Base-by-base conservation (phyloP, 1,140 invertebrate species). In the Chelonus insularis region DNA sequence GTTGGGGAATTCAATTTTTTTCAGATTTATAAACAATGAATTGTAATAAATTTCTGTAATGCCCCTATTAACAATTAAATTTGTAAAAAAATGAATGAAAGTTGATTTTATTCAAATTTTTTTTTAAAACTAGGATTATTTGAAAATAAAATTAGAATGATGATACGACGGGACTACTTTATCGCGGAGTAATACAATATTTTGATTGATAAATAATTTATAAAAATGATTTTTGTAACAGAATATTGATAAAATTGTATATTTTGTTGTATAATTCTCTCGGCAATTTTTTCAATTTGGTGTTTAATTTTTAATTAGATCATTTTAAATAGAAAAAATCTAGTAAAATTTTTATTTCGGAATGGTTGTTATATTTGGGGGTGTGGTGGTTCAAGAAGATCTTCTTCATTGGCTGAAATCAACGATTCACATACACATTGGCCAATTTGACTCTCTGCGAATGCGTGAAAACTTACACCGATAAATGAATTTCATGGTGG, bases 171-270 rank as follows among this genome's bases (percentile, higher is more conserved):
- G 71, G 59, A 73, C 72, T 74, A 74, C 63, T 74, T 74, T 69
- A 36, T 9, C 57, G 71, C 72, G 71, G 62, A 74, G 71, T 72
- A 63, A 74, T 67, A 73, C 65, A 32, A 58, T 1, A 39, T 45
- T 14, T 14, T 3, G 5, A 48, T 20, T 25, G 18, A 48, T 21
- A 29, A 25, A 48, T 29, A 20, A n/a, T 23, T 29, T 7, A 43
- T 45, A 8, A 7, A 25, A 16, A 43, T 20, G 23, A 45, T 16
- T 12, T 32, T 29, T 52, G 25, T 14, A 3, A 39, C 11, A 3
- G 8, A 37, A 43, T 57, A 20, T 23, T 8, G 20, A 29, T 8
- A 14, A 25, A 37, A 56, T 23, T 43, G 11, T 11, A 39, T 39
- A n/a, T n/a, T n/a, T n/a, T n/a, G n/a, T n/a, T n/a, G n/a, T n/a